Evolutionary conservation across 2,888 invertebrate species (phyloP).

Genomic region (Odontocerum albicorne): DNA sequence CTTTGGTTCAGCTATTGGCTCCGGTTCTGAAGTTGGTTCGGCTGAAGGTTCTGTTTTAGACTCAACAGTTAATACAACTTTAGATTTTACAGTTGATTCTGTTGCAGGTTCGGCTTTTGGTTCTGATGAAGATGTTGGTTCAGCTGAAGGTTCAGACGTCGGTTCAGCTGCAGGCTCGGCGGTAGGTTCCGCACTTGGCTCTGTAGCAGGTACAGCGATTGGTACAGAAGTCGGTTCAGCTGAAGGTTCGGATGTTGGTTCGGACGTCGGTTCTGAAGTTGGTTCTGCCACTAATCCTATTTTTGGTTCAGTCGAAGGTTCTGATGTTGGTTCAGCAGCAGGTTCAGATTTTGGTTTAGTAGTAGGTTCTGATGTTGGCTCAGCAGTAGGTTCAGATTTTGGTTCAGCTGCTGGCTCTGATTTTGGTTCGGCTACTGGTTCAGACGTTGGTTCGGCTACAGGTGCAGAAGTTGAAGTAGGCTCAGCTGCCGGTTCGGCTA

Average conservation of each 20-base stretch:
- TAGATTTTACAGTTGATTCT: slow-evolving; percentile 39
- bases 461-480: slow-evolving; percentile 34
- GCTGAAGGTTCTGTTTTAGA: neutral
- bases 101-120: slow-evolving; percentile 26
- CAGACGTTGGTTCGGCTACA: slow-evolving; percentile 27
- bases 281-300: slow-evolving; percentile 39
- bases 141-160: slow-evolving; percentile 40
- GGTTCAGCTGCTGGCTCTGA: slow-evolving; percentile 38
- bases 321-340: slow-evolving; percentile 37
- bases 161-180: slow-evolving; percentile 42
- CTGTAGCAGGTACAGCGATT: slow-evolving; percentile 40
- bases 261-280: slow-evolving; percentile 41
- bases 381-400: slow-evolving; percentile 38
- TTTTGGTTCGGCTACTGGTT: slow-evolving; percentile 36
- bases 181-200: slow-evolving; percentile 38
- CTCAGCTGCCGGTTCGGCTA: slow-evolving; percentile 34
- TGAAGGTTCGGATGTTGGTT: slow-evolving; percentile 41
- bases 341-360: slow-evolving; percentile 39
- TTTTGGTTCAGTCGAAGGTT: slow-evolving; percentile 38
- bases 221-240: slow-evolving; percentile 38
- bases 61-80: neutral
- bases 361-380: slow-evolving; percentile 42
- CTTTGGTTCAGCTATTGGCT: slow-evolving; percentile 30
- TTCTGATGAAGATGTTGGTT: slow-evolving; percentile 21
- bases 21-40: slow-evolving; percentile 39